Base-by-base conservation (phyloP, 2,797 vertebrate genomes). In the Halcyon smyrnensis region DNA sequence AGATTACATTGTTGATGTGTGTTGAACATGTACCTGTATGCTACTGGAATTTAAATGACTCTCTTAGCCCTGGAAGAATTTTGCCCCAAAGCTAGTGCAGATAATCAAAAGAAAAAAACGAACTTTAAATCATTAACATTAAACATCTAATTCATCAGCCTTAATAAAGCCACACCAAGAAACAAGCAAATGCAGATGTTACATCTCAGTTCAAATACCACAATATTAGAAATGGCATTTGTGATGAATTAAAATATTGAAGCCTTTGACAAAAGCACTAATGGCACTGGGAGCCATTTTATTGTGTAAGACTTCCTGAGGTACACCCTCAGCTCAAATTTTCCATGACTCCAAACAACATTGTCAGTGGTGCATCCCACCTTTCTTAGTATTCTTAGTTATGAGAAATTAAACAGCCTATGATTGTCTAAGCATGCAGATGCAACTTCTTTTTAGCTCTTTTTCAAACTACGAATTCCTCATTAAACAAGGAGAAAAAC, bases 161-260 rank as follows among this genome's bases (percentile, higher is more conserved):
- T 5, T 53, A 65, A 46, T 32, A 65, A 4, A 71, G 43, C 10
- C 37, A 54, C 11, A 37, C 5, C 4, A 76, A 79, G 71, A 75
- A 43, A 28, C 19, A 0, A 0, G 1, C 16, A 34, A 75, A 77
- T 8, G 17, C 8, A 67, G 30, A 62, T 51, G 1, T 50, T 36
- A 69, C 3, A 32, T 32, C 30, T 17, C 9, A 5, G 34, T 81
- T 91, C 77, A 87, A 62, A 4, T 76, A 68, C 25, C 5, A 63
- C 20, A 78, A n/a, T 69, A 51, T 19, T 46, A 76, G 59, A 89
- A 87, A 77, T 14, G 7, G 32, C 24, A 46, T 56, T 54, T 79
- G 32, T 41, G 32, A 64, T 37, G 64, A 43, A 63, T 60, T n/a
- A 46, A 37, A 87, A 62, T 41, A 62, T 8, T 20, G 24, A 83